These are phyloP conservation scores for Pantala flavescens DNA, from an alignment of 1,140 invertebrate genomes.

Conservation along the genomic window DNA sequence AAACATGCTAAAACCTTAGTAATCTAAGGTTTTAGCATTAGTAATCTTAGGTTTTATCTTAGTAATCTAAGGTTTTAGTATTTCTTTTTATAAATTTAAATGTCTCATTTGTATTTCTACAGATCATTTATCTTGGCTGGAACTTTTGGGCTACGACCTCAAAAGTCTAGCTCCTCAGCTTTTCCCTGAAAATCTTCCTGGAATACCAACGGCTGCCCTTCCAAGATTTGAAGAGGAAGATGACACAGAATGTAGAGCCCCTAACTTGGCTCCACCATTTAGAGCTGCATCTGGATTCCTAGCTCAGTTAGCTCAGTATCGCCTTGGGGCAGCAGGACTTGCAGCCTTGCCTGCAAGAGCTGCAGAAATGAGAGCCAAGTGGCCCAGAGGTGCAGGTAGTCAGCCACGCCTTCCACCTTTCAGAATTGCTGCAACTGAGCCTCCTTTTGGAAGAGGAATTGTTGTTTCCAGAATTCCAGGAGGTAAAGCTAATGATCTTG, in stretches of 20 bases:
- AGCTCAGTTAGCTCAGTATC: constrained; percentile 59
- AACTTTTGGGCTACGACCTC: constrained; percentile 73
- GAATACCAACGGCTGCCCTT: constrained; percentile 45
- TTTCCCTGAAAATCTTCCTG: constrained; percentile 51
- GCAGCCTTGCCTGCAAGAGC: constrained; percentile 33
- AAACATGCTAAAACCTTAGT: too few species aligned
- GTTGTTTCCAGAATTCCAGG: constrained; percentile 68
- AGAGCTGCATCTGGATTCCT: constrained; percentile 67
- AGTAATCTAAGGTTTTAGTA: too few species aligned
- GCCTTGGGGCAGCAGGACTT: constrained; percentile 51
- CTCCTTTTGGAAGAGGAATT: constrained; percentile 83
- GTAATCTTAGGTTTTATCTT: too few species aligned
- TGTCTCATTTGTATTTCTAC: constrained; percentile 28
- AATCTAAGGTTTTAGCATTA: too few species aligned
- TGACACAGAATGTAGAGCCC: constrained; percentile 31
- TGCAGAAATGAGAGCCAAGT: constrained; percentile 20
- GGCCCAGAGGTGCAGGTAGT: constrained; percentile 14
- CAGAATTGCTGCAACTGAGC: constrained; percentile 54
- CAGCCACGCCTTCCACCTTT: constrained; percentile 21
- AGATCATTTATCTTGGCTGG: constrained; percentile 78
- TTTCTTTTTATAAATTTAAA: background rate
- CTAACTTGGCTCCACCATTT: constrained; percentile 31
- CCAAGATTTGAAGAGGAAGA: constrained; percentile 39
- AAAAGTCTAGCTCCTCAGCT: constrained; percentile 76
- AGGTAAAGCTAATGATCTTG: constrained; percentile 57